These are phyloP conservation scores for Pangasius djambal DNA, from an alignment of 2,797 vertebrate species.

Conservation along the genomic window DNA sequence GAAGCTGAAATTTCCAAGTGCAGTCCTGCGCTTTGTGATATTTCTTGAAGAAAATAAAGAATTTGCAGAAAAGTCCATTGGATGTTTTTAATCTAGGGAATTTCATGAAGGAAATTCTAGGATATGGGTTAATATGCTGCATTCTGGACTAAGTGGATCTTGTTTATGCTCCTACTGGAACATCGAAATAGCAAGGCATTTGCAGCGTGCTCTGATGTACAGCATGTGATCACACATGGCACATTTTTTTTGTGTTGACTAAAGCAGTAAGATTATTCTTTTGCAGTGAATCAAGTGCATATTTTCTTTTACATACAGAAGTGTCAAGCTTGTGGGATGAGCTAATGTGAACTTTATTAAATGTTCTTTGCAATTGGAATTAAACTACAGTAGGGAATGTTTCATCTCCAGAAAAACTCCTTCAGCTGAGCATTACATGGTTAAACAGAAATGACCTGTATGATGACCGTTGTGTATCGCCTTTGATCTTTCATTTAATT, in stretches of 20 bases:
- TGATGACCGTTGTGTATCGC: not conserved
- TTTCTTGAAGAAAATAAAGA: not conserved
- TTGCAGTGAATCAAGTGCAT: not conserved
- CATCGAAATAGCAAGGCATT: not conserved
- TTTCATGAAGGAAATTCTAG: not conserved
- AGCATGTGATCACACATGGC: not conserved
- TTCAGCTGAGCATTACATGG: constrained; percentile 4
- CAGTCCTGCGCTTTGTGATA: not conserved
- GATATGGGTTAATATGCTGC: not conserved
- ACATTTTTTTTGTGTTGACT: not conserved
- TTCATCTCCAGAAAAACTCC: not conserved
- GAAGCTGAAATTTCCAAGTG: not conserved
- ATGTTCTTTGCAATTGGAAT: not conserved
- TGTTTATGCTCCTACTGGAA: not conserved
- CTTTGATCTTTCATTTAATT: constrained; percentile 11
- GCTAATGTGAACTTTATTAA: not conserved
- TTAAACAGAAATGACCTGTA: not conserved
- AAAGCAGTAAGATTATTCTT: not conserved
- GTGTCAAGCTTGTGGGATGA: not conserved
- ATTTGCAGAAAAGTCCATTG: not conserved
- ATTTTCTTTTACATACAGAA: not conserved
- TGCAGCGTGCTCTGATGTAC: not conserved
- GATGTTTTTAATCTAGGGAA: not conserved
- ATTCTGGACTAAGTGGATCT: not conserved
- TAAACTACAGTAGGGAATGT: not conserved